Conservation (phyloP, 2,888 invertebrate genomes). For the Tridacna crocea region DNA sequence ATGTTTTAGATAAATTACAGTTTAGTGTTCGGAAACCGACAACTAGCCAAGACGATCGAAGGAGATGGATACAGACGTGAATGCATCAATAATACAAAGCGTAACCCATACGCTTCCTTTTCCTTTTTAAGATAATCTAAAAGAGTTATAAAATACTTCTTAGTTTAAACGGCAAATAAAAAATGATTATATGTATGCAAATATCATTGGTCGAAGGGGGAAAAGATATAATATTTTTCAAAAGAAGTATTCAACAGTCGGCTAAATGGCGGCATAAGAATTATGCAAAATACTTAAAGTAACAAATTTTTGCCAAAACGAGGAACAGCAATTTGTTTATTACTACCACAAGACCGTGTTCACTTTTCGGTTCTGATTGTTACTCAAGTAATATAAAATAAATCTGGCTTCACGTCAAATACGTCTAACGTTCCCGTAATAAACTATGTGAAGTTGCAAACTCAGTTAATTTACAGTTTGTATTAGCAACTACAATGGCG, state of each 20-base stretch:
- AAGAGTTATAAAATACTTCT: no score
- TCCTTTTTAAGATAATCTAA: neutral
- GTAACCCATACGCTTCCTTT: neutral
- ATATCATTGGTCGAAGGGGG: no score
- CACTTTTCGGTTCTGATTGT: slow-evolving; percentile 10
- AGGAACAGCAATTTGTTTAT: neutral
- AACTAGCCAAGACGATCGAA: neutral
- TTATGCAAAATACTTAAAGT: no score
- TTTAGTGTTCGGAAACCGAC: neutral
- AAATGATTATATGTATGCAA: no score
- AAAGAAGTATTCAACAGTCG: no score
- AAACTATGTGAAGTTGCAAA: no score
- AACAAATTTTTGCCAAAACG: neutral
- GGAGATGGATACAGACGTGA: neutral
- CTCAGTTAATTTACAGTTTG: no score
- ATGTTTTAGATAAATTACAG: neutral
- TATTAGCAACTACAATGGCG: no score
- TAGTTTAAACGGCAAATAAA: no score
- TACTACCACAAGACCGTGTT: neutral
- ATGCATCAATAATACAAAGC: slow-evolving; percentile 5
- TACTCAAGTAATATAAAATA: neutral
- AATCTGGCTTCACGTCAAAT: neutral
- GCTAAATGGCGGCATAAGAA: no score
- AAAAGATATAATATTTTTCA: no score
- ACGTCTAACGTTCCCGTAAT: neutral